phyloP scores from a whole-genome alignment of 2,888 invertebrate species.

The Troides aeacus region DNA sequence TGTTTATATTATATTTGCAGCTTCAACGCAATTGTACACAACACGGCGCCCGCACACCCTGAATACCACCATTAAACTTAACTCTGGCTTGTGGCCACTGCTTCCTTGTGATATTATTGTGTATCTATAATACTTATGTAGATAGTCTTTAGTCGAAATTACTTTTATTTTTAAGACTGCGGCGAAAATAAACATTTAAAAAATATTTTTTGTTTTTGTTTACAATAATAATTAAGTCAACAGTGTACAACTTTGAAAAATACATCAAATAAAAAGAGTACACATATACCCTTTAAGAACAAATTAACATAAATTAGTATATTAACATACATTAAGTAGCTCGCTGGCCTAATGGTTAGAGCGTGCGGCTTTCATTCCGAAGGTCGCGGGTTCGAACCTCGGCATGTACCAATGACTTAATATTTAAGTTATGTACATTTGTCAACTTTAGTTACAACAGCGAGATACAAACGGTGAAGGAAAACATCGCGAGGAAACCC shows the following conservation, averaged over 20 bases:
- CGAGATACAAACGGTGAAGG: too few species aligned
- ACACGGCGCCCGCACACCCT: constrained; percentile 71
- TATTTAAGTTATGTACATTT: too few species aligned
- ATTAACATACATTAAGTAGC: too few species aligned
- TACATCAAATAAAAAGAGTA: too few species aligned
- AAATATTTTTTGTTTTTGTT: constrained; percentile 12
- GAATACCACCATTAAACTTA: constrained; percentile 62
- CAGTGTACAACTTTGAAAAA: neutral
- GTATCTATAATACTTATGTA: constrained; percentile 67
- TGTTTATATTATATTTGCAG: constrained; percentile 47
- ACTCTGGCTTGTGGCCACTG: constrained; percentile 46
- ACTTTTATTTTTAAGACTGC: constrained; percentile 72
- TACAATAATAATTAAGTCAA: neutral
- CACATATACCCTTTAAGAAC: too few species aligned
- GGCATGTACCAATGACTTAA: too few species aligned
- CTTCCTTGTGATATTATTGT: constrained; percentile 73
- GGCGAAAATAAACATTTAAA: constrained; percentile 77
- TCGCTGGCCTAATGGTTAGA: too few species aligned
- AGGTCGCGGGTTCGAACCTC: too few species aligned
- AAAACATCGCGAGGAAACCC: too few species aligned
- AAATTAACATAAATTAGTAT: too few species aligned
- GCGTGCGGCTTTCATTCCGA: too few species aligned
- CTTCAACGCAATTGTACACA: constrained; percentile 78
- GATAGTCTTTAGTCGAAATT: constrained; percentile 76
- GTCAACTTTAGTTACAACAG: too few species aligned